Conservation (phyloP, 1,140 invertebrate species). For the Homalodisca vitripennis region DNA sequence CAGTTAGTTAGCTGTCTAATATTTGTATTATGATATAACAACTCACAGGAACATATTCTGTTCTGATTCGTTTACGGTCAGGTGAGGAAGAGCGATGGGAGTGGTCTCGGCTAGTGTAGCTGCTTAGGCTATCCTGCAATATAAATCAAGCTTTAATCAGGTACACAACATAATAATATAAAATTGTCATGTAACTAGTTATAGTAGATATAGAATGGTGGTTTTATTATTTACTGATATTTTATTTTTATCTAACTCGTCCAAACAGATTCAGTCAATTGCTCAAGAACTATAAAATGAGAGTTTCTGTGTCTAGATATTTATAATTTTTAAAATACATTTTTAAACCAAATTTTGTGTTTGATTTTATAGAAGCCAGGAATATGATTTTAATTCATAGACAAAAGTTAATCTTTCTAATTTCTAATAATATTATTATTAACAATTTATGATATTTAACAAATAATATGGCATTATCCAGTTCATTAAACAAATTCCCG, state of each 20-base stretch:
- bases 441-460: too few species aligned
- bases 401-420: too few species aligned
- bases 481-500: too few species aligned
- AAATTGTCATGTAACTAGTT: background rate
- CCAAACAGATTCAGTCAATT: background rate
- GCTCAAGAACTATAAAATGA: background rate
- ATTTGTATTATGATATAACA: too few species aligned
- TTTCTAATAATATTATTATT: too few species aligned
- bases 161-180: background rate
- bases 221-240: background rate
- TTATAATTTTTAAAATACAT: too few species aligned
- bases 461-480: too few species aligned
- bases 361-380: too few species aligned
- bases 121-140: conserved; percentile 1
- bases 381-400: too few species aligned
- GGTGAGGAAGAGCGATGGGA: conserved; percentile 16
- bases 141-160: background rate
- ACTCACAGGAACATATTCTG: conserved; percentile 20
- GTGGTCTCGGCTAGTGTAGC: conserved; percentile 7
- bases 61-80: conserved; percentile 16
- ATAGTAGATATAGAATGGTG: background rate
- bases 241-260: background rate
- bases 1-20: too few species aligned
- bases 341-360: too few species aligned
- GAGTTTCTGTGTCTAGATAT: too few species aligned